Conservation (phyloP, 2,113 vertebrate species). For the Mungos mungo region DNA sequence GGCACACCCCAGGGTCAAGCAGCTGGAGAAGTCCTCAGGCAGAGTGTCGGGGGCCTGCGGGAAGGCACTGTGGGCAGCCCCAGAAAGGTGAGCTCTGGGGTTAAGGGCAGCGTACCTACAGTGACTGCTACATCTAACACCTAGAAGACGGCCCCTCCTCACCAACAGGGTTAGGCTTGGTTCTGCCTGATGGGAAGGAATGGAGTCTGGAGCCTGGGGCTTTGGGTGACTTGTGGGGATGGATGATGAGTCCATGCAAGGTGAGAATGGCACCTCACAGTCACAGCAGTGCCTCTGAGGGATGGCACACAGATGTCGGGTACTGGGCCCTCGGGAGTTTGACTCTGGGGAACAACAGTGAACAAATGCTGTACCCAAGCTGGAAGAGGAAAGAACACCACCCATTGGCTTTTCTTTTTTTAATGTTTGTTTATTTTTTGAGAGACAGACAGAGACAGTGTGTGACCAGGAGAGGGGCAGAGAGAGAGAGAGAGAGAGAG, state of each 20-base stretch:
- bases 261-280: neutral
- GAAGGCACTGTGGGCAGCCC: neutral
- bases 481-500: too few relatives aligned
- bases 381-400: neutral
- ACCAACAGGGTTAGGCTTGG: neutral
- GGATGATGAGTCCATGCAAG: rapidly evolving
- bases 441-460: too few relatives aligned
- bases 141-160: neutral
- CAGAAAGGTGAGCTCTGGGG: neutral
- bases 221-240: neutral
- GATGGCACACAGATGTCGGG: neutral
- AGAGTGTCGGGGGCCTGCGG: neutral
- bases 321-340: neutral
- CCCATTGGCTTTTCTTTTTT: neutral
- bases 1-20: too few relatives aligned
- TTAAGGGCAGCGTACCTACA: neutral
- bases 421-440: too few relatives aligned
- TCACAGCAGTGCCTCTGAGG: neutral
- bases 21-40: too few relatives aligned
- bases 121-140: neutral
- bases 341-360: neutral
- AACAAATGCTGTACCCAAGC: neutral
- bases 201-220: neutral
- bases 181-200: neutral
- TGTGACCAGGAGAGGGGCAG: too few relatives aligned